These are phyloP conservation scores for Brassicogethes aeneus DNA, from an alignment of 2,888 invertebrate genomes.

Conservation along the genomic window DNA sequence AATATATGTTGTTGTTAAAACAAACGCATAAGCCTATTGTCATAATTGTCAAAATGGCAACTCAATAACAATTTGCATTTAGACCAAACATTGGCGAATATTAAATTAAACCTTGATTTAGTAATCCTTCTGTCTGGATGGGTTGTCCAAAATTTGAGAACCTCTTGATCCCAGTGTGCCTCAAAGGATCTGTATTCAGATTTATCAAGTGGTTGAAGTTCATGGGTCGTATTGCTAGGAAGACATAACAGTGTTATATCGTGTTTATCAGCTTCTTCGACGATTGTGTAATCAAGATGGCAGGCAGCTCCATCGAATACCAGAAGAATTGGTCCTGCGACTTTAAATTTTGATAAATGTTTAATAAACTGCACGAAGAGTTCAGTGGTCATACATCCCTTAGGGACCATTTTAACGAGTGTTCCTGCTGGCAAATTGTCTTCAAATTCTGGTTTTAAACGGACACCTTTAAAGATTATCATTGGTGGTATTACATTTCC, in stretches of 20 bases:
- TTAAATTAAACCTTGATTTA: slow-evolving; percentile 23
- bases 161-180: slow-evolving; percentile 32
- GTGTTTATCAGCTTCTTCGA: slow-evolving; percentile 24
- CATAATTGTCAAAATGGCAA: no score
- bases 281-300: no score
- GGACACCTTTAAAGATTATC: slow-evolving; percentile 6
- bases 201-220: slow-evolving; percentile 32
- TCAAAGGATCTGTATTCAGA: slow-evolving; percentile 25
- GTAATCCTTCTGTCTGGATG: slow-evolving; percentile 21
- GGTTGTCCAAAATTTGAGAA: slow-evolving; percentile 23
- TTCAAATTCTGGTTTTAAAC: slow-evolving; percentile 11
- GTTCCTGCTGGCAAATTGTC: slow-evolving; percentile 19
- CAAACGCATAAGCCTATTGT: no score
- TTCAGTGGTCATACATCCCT: slow-evolving; percentile 24
- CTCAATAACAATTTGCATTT: no score
- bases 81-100: slow-evolving; percentile 10
- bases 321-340: no score
- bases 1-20: no score
- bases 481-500: slow-evolving; percentile 9
- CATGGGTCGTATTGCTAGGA: slow-evolving; percentile 33
- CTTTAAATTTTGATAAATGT: no score
- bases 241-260: slow-evolving; percentile 28
- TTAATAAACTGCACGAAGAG: slow-evolving; percentile 19
- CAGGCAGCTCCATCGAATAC: no score
- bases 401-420: slow-evolving; percentile 18